These are phyloP conservation scores for Capitulum mitella DNA, from an alignment of 2,888 invertebrate species.

Conservation along the genomic window DNA sequence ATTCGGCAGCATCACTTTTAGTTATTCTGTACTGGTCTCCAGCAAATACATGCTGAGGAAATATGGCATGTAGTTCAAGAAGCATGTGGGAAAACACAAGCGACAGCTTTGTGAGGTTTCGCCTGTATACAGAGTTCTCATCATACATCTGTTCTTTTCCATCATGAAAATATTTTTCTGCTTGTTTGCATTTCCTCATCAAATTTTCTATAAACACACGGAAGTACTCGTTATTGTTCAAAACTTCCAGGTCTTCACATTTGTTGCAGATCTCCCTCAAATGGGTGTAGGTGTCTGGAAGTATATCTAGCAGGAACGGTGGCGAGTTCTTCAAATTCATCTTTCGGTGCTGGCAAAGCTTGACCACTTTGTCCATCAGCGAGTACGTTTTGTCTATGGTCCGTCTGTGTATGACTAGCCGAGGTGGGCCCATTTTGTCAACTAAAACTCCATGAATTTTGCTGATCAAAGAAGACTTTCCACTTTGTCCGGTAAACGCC, in stretches of 20 bases:
- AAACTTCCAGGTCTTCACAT: slow-evolving; percentile 80
- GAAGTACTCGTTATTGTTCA: slow-evolving; percentile 63
- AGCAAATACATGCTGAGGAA: slow-evolving; percentile 84
- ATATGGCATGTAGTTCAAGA: slow-evolving; percentile 95
- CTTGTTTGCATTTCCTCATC: slow-evolving; percentile 97
- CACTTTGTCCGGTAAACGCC: no score
- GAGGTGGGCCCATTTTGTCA: slow-evolving; percentile 67
- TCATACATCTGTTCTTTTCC: slow-evolving; percentile 99
- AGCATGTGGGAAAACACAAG: slow-evolving; percentile 99
- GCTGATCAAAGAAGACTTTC: slow-evolving; percentile 74
- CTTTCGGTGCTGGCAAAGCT: slow-evolving; percentile 94
- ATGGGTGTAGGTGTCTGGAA: slow-evolving; percentile 98
- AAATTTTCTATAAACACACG: slow-evolving; percentile 94
- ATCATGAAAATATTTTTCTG: slow-evolving; percentile 95
- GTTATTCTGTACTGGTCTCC: slow-evolving; percentile 98
- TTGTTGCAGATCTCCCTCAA: slow-evolving; percentile 88
- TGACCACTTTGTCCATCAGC: slow-evolving; percentile 96
- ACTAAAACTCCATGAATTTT: slow-evolving; percentile 89
- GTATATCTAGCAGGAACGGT: slow-evolving; percentile 96
- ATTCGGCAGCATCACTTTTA: slow-evolving; percentile 97
- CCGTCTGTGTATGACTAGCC: slow-evolving; percentile 84
- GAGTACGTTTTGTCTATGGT: slow-evolving; percentile 98
- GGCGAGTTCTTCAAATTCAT: slow-evolving; percentile 99
- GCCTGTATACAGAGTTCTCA: slow-evolving; percentile 84
- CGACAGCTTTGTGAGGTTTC: slow-evolving; percentile 94